Evolutionary conservation across 1,140 invertebrate genomes (phyloP), one percentile per base, ranked within the genome.

Genomic region (Chrysopa pallens): DNA sequence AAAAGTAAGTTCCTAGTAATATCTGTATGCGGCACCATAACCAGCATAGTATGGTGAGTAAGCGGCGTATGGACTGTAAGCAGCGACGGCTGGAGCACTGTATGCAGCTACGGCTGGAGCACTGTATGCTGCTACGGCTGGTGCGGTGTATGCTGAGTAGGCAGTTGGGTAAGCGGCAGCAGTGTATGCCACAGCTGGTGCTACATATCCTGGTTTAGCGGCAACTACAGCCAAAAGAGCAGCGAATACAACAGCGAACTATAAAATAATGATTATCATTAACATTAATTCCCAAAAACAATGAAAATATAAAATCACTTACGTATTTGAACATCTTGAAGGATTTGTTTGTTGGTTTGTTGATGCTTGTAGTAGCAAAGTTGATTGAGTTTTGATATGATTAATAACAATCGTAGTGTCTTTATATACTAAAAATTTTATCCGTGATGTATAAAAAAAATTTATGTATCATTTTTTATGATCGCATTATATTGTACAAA

Each of bases 271-370:
- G 14, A 39, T 2, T 38, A 35, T 2, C 2, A 33, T 23, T 23
- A 23, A 23, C 2, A 23, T 23, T 2, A 23, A 23, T 23, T 23
- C 17, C 17, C 17, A 2, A 23, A 23, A 14, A 38, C 38, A 4
- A 12, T 39, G 27, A 8, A 33, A 35, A 31, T 31, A 6, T 17
- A 13, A n/a, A 36, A 36, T 8, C 7, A 53, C 55, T 57, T 43
- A 57, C 55, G 49, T 53, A 45, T 38, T 54, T 57, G 52, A 55
- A 57, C 55, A 57, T 57, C 38, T 49, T 45, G 51, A 39, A 44
- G 17, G 45, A 28, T 33, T 27, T 37, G 35, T 33, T 23, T 23
- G 49, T 39, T 46, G 40, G 43, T 42, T 41, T 49, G 48, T 17
- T n/a, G 8, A 13, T 11, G 28, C 7, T 23, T 11, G n/a, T 15